Base-by-base conservation (phyloP, 2,113 vertebrate genomes). In the Paratilapia polleni region DNA sequence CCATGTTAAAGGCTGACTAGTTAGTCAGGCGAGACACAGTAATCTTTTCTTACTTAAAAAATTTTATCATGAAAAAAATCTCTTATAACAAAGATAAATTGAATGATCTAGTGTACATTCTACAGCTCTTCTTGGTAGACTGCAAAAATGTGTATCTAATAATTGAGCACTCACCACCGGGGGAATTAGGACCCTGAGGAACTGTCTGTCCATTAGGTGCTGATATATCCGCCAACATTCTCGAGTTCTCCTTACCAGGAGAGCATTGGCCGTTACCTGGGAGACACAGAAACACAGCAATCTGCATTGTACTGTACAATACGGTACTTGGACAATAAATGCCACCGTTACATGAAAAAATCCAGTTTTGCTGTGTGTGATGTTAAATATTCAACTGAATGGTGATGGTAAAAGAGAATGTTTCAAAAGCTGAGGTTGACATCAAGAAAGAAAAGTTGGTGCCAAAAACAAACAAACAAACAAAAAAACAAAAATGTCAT, bases 241-340 rank as follows among this genome's bases (percentile, higher is more conserved):
- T 94, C 84, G 96, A 96, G 94, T 97, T 97, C 89, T 99, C 98
- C 94, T 97, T 97, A 94, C 97, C 96, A 66, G 98, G 97, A 91
- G 97, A 98, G 96, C 97, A 96, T 93, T 98, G 96, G 95, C 98
- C 97, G 95, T 99, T 98, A 98, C 98, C 98, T 99, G 96, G 85
- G 93, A 95, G 92, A 96, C 91, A 89, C 83, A 93, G 83, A 93
- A 92, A 94, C 85, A 93, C 58, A 77, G 77, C 64, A 78, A 81
- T 82, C 73, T 79, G 88, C 15, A 91, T n/a, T 83, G 77, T 83
- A 57, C 63, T 80, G 56, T 49, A 87, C 60, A 85, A 63, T 52
- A 84, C 11, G 15, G 77, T 75, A 61, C 20, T 49, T 41, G 60
- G n/a, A 28, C 24, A 66, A 26, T 13, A 73, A 43, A 70, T 54